Conservation (phyloP, 1,140 invertebrate genomes). For the Drosophila hydei region DNA sequence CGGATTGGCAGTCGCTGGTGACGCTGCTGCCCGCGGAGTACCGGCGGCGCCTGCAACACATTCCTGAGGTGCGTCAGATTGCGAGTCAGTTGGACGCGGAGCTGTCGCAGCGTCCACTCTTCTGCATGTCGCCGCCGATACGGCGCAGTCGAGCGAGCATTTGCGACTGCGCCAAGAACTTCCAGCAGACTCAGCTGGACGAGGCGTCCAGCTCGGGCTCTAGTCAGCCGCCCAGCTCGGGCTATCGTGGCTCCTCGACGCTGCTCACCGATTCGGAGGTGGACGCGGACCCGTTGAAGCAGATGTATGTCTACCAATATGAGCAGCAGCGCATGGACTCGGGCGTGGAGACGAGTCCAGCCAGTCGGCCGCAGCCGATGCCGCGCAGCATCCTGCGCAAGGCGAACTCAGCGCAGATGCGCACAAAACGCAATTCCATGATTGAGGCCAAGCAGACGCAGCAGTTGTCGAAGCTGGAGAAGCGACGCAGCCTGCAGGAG, state of each 20-base stretch:
- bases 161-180: constrained; percentile 86
- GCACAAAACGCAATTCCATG: constrained; percentile 91
- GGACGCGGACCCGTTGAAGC: constrained; percentile 83
- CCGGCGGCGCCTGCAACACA: constrained; percentile 88
- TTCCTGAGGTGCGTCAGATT: constrained; percentile 87
- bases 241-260: constrained; percentile 93
- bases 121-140: constrained; percentile 87
- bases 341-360: constrained; percentile 68
- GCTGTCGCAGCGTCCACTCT: constrained; percentile 86
- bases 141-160: constrained; percentile 85
- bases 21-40: constrained; percentile 93
- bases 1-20: constrained; percentile 95
- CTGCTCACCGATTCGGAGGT: constrained; percentile 91
- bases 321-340: constrained; percentile 86
- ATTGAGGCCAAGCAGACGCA: constrained; percentile 88
- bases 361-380: constrained; percentile 84
- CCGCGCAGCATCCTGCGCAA: constrained; percentile 83
- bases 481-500: constrained; percentile 89
- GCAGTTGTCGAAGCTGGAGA: constrained; percentile 86
- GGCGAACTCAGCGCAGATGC: constrained; percentile 73
- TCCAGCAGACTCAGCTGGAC: constrained; percentile 75
- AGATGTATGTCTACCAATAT: constrained; percentile 91
- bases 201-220: constrained; percentile 88
- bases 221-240: constrained; percentile 91
- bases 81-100: constrained; percentile 83